These are phyloP conservation scores for Hyphantria cunea DNA, from an alignment of 1,140 invertebrate species.

Conservation along the genomic window DNA sequence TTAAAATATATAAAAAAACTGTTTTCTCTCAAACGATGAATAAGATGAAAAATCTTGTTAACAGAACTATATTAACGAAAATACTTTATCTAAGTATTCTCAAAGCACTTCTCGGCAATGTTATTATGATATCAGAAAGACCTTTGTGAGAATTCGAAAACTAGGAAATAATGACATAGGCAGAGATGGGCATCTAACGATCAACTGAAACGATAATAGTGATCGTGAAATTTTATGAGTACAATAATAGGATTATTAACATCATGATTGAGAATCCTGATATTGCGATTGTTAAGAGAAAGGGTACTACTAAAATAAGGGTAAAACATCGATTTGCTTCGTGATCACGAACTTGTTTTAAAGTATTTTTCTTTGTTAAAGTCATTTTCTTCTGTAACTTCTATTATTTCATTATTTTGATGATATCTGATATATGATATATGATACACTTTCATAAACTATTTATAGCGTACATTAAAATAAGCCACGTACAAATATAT, in stretches of 20 bases:
- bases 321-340: conserved; percentile 8
- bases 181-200: conserved; percentile 4
- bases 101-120: conserved; percentile 1
- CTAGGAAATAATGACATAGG: conserved; percentile 11
- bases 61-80: neutral
- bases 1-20: no score
- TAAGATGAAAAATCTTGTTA: neutral
- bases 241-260: conserved; percentile 25
- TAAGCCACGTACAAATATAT: no score
- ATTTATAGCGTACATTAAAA: no score
- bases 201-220: conserved; percentile 15
- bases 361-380: no score
- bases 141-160: conserved; percentile 7
- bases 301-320: conserved; percentile 13
- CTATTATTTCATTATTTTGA: no score
- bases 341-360: neutral
- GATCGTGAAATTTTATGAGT: conserved; percentile 16
- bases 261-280: conserved; percentile 3
- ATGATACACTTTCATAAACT: no score
- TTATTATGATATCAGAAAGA: neutral
- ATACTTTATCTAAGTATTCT: neutral
- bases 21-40: neutral
- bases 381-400: no score
- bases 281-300: conserved; percentile 13
- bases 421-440: no score